Conservation (phyloP, 2,113 vertebrate species). For the Ptilonorhynchus violaceus region DNA sequence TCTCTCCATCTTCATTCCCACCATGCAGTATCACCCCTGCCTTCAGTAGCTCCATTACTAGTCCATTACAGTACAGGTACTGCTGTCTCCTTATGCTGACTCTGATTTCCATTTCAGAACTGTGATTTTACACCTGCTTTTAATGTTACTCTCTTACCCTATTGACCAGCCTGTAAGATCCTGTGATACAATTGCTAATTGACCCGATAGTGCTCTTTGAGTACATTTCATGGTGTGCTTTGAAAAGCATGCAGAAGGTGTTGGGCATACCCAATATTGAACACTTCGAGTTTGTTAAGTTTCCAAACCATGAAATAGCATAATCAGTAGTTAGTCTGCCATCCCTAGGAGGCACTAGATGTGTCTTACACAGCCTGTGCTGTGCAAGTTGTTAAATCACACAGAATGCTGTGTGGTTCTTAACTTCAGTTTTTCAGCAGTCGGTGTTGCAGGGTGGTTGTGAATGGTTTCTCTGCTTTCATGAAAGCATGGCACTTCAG, state of each 20-base stretch:
- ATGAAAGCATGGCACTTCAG: background rate
- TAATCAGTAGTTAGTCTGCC: background rate
- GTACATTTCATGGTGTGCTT: background rate
- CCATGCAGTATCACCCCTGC: no score
- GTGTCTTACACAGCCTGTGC: background rate
- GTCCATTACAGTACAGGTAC: no score
- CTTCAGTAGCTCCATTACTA: background rate
- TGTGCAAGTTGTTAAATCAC: background rate
- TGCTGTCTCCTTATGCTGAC: background rate
- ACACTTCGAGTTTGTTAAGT: background rate
- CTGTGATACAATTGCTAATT: background rate
- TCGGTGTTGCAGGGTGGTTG: background rate
- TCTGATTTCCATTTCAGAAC: background rate
- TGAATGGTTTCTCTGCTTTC: background rate
- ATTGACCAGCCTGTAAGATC: background rate
- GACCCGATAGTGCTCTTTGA: background rate
- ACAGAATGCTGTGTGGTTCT: fast-evolving
- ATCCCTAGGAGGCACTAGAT: background rate
- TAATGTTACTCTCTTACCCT: background rate
- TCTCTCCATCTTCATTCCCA: background rate
- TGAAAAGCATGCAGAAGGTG: fast-evolving
- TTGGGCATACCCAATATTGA: background rate
- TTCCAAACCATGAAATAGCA: background rate
- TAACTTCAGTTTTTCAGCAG: background rate
- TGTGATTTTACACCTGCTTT: background rate